These are phyloP conservation scores for human (Homo sapiens) DNA, from an alignment of 2,113 vertebrate species.

Conservation along the genomic window DNA sequence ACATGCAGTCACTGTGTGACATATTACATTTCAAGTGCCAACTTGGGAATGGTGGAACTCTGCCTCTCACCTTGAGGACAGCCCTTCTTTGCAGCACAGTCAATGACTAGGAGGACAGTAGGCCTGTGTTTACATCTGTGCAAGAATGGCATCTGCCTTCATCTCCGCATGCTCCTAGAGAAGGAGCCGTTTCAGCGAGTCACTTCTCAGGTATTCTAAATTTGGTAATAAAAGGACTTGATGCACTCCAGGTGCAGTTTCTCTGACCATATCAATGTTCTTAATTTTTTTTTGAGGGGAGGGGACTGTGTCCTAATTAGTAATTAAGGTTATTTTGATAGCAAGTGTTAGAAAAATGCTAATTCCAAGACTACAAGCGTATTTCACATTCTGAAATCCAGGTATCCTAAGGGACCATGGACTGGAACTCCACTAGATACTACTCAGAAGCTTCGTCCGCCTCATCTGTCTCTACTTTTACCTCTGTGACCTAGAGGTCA, in stretches of 20 bases:
- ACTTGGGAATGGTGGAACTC: background rate
- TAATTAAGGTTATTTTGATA: background rate
- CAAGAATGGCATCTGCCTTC: no score
- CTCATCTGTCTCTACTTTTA: background rate
- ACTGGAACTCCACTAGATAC: no score
- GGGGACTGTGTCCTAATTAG: background rate
- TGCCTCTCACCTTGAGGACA: background rate
- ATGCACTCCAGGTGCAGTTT: background rate
- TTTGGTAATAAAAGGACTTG: background rate
- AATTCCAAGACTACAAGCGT: background rate
- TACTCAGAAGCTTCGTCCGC: rapidly evolving
- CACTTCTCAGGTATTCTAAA: background rate
- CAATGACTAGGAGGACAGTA: rapidly evolving
- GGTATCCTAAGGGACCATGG: rapidly evolving
- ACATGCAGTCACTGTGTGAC: background rate
- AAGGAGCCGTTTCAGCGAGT: background rate
- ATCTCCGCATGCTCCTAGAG: rapidly evolving
- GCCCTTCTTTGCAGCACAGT: rapidly evolving
- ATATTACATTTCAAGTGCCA: background rate
- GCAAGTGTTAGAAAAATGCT: background rate
- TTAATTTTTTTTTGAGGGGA: background rate
- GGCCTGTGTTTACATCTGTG: no score
- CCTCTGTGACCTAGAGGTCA: background rate
- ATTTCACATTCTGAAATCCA: background rate
- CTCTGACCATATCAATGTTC: background rate